These are phyloP conservation scores for Limnephilus auricula DNA, from an alignment of 2,888 invertebrate genomes.

Conservation along the genomic window DNA sequence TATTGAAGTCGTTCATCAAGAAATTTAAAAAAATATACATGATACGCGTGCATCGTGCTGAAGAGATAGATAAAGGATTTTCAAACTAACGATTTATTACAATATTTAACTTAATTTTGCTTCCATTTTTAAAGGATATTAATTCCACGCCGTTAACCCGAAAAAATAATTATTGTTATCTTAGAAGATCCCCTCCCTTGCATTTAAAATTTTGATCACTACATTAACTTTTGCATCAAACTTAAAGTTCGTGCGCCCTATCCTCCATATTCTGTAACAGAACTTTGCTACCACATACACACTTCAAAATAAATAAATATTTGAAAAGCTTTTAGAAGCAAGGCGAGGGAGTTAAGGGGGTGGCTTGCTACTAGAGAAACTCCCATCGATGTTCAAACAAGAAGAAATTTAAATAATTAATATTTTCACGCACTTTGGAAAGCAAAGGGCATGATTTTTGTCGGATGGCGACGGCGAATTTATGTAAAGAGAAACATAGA, in stretches of 20 bases:
- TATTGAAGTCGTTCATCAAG: neutral
- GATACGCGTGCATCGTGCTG: neutral
- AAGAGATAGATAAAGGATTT: neutral
- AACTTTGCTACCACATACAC: conserved; percentile 19
- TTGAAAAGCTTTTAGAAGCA: conserved; percentile 45
- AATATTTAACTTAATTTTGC: neutral
- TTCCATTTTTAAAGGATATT: neutral
- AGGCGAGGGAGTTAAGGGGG: neutral
- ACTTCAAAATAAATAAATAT: conserved; percentile 58
- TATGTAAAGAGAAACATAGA: conserved; percentile 15
- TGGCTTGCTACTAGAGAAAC: neutral
- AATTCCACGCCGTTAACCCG: neutral
- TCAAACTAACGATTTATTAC: neutral
- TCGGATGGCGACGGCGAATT: neutral
- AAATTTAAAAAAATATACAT: neutral
- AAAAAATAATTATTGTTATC: neutral
- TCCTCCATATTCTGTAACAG: neutral
- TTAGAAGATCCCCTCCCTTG: neutral
- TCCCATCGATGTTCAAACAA: conserved; percentile 16
- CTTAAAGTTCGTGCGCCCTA: neutral
- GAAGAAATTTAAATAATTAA: conserved; percentile 43
- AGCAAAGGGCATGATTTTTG: neutral
- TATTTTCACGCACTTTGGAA: conserved; percentile 31
- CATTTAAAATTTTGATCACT: neutral
- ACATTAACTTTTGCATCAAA: neutral